Base-by-base conservation (phyloP, 1,140 invertebrate species). In the Centruroides sculpturatus region DNA sequence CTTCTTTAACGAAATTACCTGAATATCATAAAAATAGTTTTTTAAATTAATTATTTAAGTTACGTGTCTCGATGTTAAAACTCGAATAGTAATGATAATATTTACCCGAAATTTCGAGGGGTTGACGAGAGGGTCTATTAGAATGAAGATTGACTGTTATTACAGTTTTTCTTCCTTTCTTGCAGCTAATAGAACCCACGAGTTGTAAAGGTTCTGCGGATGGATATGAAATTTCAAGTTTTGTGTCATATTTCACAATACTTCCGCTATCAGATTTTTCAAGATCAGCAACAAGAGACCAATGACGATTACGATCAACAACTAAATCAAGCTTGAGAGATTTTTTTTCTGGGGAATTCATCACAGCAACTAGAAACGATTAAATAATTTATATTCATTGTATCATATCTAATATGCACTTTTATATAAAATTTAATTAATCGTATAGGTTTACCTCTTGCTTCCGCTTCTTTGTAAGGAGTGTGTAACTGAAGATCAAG, bases 1-100 rank as follows among this genome's bases (percentile, higher is more conserved):
- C 62, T 54, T 63, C 62, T 46, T 63, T 56, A 47, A 47, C 50
- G 0, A 60, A 9, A 54, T 59, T 51, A 47, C 62, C 62, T 63
- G n/a, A 54, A 59, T 23, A 23, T 48, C 49, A 47, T 59, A 49
- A 41, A 10, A 0, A 36, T n/a, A 56, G 3, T 34, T 12, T 23
- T 8, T 41, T 56, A 47, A 12, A 56, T n/a, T 12, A 47, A 46
- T 11, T 41, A 41, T 41, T 5, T 6, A 41, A 41, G 8, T 8
- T 41, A 41, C 23, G 23, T 41, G 12, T n/a, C 11, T n/a, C 6
- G 23, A 51, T 23, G 3, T 3, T 34, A 34, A 51, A 11, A n/a
- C 6, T 51, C 11, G 11, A 13, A 5, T 52, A 35, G 13, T 8
- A 10, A 35, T 7, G 1, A 36, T 11, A 46, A 23, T 35, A 51